Percentiles rank a stretch among this genome's conserved stretches.
phyloP scores from a whole-genome alignment of 2,888 invertebrate species.

The Brachynemurus nebulosus region DNA sequence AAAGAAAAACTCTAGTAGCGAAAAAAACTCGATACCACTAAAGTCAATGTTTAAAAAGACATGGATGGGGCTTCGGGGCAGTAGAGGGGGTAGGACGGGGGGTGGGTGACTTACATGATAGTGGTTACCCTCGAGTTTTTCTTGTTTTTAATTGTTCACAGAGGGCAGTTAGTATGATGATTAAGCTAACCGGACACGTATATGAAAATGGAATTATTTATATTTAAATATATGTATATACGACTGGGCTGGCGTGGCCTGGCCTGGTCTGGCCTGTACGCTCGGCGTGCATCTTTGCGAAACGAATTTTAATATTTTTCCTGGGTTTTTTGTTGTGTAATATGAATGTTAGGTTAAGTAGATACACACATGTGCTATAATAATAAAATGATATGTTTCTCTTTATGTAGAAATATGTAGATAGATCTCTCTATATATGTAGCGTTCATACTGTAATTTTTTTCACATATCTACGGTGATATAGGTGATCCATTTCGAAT shows the following conservation, averaged over 20 bases:
- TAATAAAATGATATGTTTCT: too few species aligned
- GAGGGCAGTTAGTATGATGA: conserved; percentile 8
- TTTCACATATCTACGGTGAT: too few species aligned
- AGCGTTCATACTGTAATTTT: too few species aligned
- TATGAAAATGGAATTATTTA: conserved; percentile 12
- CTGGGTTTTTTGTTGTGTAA: background rate
- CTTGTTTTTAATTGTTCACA: conserved; percentile 3
- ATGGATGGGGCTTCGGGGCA: too few species aligned
- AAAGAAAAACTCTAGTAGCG: too few species aligned
- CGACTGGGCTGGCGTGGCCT: background rate
- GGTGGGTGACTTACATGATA: too few species aligned
- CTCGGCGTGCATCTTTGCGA: conserved; percentile 30
- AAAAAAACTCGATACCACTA: too few species aligned
- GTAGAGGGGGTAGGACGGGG: background rate
- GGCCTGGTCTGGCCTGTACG: background rate
- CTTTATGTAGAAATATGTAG: too few species aligned
- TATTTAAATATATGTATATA: conserved; percentile 9
- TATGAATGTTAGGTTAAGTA: background rate
- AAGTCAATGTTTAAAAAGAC: too few species aligned
- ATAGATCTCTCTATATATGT: too few species aligned
- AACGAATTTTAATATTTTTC: conserved; percentile 27
- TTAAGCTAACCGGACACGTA: conserved; percentile 12
- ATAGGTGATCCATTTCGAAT: too few species aligned
- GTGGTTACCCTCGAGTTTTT: conserved; percentile 3
- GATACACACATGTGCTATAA: background rate